These are phyloP conservation scores for Liopterus haemorrhoidalis DNA, from an alignment of 2,888 invertebrate species.

Conservation along the genomic window DNA sequence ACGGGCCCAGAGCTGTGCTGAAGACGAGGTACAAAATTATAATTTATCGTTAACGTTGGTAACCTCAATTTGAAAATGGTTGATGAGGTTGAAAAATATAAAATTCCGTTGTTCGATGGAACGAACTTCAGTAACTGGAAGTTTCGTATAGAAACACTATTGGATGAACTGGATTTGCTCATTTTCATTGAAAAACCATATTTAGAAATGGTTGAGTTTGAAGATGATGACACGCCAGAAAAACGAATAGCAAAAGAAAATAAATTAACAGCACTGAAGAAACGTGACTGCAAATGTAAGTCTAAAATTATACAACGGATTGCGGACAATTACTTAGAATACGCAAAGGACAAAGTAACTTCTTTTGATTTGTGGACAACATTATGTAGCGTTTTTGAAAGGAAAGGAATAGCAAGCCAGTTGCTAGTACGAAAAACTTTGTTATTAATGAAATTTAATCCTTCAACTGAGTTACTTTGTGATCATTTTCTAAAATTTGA, in stretches of 20 bases:
- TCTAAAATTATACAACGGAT: conserved; percentile 32
- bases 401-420: conserved; percentile 33
- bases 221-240: too few species aligned
- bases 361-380: conserved; percentile 30
- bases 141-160: conserved; percentile 24
- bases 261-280: not conserved
- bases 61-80: too few species aligned
- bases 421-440: conserved; percentile 29
- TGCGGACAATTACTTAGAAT: conserved; percentile 34
- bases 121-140: conserved; percentile 25
- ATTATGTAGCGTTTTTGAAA: conserved; percentile 28
- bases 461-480: conserved; percentile 17
- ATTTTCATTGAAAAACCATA: conserved; percentile 11
- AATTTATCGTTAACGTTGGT: too few species aligned
- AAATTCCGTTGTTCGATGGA: conserved; percentile 25
- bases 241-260: not conserved
- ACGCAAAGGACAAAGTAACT: conserved; percentile 31
- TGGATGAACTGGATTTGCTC: conserved; percentile 22
- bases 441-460: conserved; percentile 20
- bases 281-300: conserved; percentile 28
- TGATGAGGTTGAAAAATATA: conserved; percentile 6
- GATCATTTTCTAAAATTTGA: conserved; percentile 33
- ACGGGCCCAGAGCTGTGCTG: too few species aligned
- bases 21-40: too few species aligned
- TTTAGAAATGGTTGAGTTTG: not conserved